These are phyloP conservation scores for Prorops nasuta DNA, from an alignment of 1,140 invertebrate species.

Conservation along the genomic window DNA sequence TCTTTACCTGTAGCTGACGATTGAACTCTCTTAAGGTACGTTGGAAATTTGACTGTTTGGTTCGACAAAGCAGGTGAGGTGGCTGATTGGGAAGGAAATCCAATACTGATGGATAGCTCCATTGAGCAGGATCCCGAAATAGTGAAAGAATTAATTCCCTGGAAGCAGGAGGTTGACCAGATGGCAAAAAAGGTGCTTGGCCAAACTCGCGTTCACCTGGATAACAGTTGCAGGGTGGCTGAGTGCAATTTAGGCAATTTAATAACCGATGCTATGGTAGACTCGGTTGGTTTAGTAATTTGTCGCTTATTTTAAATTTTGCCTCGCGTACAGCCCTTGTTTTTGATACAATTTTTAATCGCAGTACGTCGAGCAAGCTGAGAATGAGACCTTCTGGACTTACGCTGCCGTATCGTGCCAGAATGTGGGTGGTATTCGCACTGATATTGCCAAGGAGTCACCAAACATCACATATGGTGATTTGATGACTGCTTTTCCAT, in stretches of 20 bases:
- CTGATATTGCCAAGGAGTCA: slow-evolving; percentile 58
- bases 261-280: slow-evolving; percentile 70
- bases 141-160: slow-evolving; percentile 59
- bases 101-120: slow-evolving; percentile 68
- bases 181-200: slow-evolving; percentile 62
- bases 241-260: slow-evolving; percentile 80
- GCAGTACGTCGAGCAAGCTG: slow-evolving; percentile 44
- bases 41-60: slow-evolving; percentile 58
- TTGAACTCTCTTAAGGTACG: too few relatives aligned
- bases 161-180: slow-evolving; percentile 61
- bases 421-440: slow-evolving; percentile 71
- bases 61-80: slow-evolving; percentile 75
- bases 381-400: slow-evolving; percentile 59
- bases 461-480: slow-evolving; percentile 66
- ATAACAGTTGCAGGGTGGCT: slow-evolving; percentile 55
- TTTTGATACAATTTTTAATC: slow-evolving; percentile 7
- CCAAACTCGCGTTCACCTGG: slow-evolving; percentile 56
- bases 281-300: slow-evolving; percentile 49
- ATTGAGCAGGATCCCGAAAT: slow-evolving; percentile 62
- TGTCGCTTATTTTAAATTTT: background rate
- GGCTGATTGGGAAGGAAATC: slow-evolving; percentile 67
- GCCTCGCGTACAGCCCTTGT: background rate
- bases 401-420: slow-evolving; percentile 67
- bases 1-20: too few relatives aligned
- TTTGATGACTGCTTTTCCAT: slow-evolving; percentile 66